Evolutionary conservation across 1,140 invertebrate genomes (phyloP), one percentile per base, ranked within the genome.

Genomic region (Drosophila jambulina): DNA sequence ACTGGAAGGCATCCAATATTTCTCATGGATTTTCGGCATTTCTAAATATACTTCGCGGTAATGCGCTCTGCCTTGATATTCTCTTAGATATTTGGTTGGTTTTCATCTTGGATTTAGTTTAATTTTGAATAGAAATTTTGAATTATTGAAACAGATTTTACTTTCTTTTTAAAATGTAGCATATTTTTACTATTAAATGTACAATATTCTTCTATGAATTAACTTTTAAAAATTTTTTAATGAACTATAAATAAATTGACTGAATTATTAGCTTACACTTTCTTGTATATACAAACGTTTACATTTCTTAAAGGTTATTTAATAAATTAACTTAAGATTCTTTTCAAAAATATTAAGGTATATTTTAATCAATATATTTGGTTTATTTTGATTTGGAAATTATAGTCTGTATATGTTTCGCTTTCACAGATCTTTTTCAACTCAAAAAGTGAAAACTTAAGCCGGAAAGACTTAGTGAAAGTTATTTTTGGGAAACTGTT

Each of bases 1-100:
- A 36, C 36, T 70, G 65, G 45, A 68, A 62, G 27, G 19, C 57
- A 19, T 63, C 46, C 61, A 67, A 70, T 36, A 70, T 42, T 25
- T 27, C 23, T 36, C 12, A 13, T 32, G 40, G 36, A 65, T 70
- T 25, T 45, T 27, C 12, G 38, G 21, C 38, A 29, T 29, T 67
- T 70, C 67, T 68, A 68, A 53, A 70, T 36, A 70, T 70, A 70
- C 10, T 34, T 65, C 5, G 6, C 10, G 15, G 25, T 49, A 27
- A n/a, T 25, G 13, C 4, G 32, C 15, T 15, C 9, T 19, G 45
- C 46, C 17, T 34, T 27, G 38, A 27, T 5, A 8, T 46, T n/a
- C 9, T 9, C 1, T 5, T 43, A 27, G 8, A 36, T 23, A 29
- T 67, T 17, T 45, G 10, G 10, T 27, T 8, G 6, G 7, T 4